A percentile compares a stretch with the other conserved stretches of the same genome.
Evolutionary conservation across 2,113 vertebrate genomes (phyloP).

Genomic region (Phycodurus eques): DNA sequence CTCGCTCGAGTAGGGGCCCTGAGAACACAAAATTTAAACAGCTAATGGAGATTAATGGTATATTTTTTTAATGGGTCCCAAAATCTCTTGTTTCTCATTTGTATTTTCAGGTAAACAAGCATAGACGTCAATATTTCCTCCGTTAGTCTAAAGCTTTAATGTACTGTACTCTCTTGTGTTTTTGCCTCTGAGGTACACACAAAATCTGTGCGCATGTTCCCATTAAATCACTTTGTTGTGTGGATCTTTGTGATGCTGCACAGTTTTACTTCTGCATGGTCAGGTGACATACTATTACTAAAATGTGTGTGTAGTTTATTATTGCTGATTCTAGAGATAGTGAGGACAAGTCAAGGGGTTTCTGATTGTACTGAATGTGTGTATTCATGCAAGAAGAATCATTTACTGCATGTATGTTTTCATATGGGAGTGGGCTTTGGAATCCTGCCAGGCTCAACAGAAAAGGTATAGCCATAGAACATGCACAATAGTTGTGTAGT

Average conservation of each 20-base stretch:
- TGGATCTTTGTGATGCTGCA: constrained; percentile 6
- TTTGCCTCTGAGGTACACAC: constrained; percentile 4
- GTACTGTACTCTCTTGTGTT: not conserved
- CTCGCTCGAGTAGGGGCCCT: not conserved
- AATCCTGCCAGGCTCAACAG: not conserved
- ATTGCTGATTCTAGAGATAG: not conserved
- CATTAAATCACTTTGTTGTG: constrained; percentile 36
- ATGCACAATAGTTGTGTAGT: not conserved
- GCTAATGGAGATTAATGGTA: not conserved
- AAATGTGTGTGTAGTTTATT: constrained; percentile 1
- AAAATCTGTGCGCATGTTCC: not conserved
- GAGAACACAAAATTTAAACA: not conserved
- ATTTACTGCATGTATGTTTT: not conserved
- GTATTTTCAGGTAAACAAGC: not conserved
- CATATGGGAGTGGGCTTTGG: not conserved
- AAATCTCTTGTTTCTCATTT: not conserved
- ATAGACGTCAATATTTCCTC: not conserved
- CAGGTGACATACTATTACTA: constrained; percentile 23
- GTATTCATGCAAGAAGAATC: not conserved
- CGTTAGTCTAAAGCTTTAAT: not conserved
- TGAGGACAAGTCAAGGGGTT: constrained; percentile 20
- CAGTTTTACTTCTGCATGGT: constrained; percentile 54
- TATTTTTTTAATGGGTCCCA: not conserved
- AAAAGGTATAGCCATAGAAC: not conserved
- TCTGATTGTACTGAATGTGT: constrained; percentile 6